Evolutionary conservation across 2,113 vertebrate species (phyloP).

Genomic region (Actenoides lindsayi): DNA sequence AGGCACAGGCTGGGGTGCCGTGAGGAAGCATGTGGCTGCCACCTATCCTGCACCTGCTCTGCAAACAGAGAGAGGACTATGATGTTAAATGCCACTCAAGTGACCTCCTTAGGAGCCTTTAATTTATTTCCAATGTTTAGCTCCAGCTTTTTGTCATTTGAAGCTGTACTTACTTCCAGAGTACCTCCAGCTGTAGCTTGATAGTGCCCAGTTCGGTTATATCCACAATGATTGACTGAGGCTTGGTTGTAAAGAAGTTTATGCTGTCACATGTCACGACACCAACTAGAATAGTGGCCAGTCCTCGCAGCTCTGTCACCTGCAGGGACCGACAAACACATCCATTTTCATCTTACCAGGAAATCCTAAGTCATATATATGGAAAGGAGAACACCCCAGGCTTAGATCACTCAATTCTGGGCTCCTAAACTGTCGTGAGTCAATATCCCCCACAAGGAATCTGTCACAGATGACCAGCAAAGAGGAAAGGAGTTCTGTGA

Average conservation of each 20-base stretch:
- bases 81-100: background rate
- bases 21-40: background rate
- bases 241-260: constrained; percentile 87
- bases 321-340: constrained; percentile 41
- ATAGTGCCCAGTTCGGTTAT: constrained; percentile 96
- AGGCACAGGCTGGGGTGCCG: background rate
- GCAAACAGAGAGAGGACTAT: background rate
- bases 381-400: background rate
- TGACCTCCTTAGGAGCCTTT: background rate
- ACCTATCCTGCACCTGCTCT: constrained; percentile 4
- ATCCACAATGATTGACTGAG: constrained; percentile 90
- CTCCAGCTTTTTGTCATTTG: background rate
- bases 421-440: background rate
- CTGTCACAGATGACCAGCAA: background rate
- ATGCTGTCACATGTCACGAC: constrained; percentile 86
- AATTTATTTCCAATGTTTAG: background rate
- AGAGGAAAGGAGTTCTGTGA: too few relatives aligned
- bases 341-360: background rate
- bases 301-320: constrained; percentile 91
- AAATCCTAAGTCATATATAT: accelerated
- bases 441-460: background rate
- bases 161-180: constrained; percentile 88
- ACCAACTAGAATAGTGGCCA: constrained; percentile 89
- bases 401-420: background rate
- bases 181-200: constrained; percentile 93